Percentiles rank a stretch among this genome's conserved stretches.
These are phyloP conservation scores for Labeo catla DNA, from an alignment of 2,113 vertebrate species.

Conservation along the genomic window DNA sequence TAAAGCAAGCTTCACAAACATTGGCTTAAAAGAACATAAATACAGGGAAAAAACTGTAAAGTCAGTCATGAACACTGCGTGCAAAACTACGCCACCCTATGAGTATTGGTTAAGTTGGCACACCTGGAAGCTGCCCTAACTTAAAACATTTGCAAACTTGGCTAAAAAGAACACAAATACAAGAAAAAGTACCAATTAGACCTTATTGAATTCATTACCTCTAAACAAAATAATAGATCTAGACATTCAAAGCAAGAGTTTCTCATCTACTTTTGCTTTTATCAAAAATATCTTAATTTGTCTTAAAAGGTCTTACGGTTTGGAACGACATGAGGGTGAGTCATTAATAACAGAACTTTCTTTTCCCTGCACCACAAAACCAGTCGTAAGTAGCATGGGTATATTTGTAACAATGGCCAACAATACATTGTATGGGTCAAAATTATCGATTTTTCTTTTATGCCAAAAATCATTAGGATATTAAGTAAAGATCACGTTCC, in stretches of 20 bases:
- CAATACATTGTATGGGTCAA: no score
- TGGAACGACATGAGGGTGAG: no score
- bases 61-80: constrained; percentile 12
- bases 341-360: no score
- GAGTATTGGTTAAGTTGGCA: constrained; percentile 19
- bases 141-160: constrained; percentile 17
- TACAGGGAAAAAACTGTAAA: constrained; percentile 19
- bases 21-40: constrained; percentile 14
- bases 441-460: no score
- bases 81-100: not conserved
- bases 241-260: not conserved
- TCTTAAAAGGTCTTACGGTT: no score
- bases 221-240: not conserved
- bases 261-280: not conserved
- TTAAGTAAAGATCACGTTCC: no score
- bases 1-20: constrained; percentile 22
- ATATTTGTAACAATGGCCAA: no score
- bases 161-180: constrained; percentile 11
- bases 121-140: not conserved
- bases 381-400: no score
- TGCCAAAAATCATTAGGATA: no score
- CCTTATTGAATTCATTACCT: constrained; percentile 12
- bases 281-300: no score
- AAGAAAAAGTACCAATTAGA: not conserved
- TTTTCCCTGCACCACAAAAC: no score